These are phyloP conservation scores for Eunapius fragilis DNA, from an alignment of 37 sponge, comb jelly and placozoan species.

Conservation along the genomic window DNA sequence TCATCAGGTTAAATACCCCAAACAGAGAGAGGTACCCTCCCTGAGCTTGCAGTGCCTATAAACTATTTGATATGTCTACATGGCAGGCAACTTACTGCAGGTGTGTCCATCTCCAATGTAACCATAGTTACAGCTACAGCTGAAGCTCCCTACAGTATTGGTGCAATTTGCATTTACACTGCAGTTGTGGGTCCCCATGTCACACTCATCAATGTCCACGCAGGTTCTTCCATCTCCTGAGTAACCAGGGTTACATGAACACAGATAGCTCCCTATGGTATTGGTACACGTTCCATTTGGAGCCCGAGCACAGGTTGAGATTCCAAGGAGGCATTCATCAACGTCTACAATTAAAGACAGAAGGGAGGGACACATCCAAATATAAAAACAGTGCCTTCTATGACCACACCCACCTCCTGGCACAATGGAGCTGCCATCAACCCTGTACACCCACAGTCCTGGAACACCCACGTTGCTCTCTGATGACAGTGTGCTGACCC, in stretches of 20 bases:
- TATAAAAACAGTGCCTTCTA: too few relatives aligned
- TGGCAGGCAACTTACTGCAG: neutral
- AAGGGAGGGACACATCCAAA: too few relatives aligned
- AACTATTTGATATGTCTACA: too few relatives aligned
- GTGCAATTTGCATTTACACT: constrained; percentile 14
- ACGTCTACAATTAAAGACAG: too few relatives aligned
- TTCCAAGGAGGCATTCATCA: neutral
- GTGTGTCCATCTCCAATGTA: constrained; percentile 18
- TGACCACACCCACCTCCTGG: constrained; percentile 1
- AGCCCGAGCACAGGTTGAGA: neutral
- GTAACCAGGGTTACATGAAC: neutral
- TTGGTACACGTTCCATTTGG: constrained; percentile 1
- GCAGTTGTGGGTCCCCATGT: neutral
- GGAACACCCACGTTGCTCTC: neutral
- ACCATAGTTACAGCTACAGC: constrained; percentile 1
- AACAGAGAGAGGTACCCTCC: too few relatives aligned
- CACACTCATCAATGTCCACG: neutral
- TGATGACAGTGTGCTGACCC: neutral
- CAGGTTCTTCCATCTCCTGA: neutral
- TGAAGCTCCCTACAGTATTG: constrained; percentile 2
- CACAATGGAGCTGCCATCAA: neutral
- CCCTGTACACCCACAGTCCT: constrained; percentile 15
- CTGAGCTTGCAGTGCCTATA: too few relatives aligned
- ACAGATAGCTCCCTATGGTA: constrained; percentile 16
- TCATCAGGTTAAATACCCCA: too few relatives aligned